These are phyloP conservation scores for Chrysolina haemoptera DNA, from an alignment of 2,888 invertebrate species.

Conservation along the genomic window DNA sequence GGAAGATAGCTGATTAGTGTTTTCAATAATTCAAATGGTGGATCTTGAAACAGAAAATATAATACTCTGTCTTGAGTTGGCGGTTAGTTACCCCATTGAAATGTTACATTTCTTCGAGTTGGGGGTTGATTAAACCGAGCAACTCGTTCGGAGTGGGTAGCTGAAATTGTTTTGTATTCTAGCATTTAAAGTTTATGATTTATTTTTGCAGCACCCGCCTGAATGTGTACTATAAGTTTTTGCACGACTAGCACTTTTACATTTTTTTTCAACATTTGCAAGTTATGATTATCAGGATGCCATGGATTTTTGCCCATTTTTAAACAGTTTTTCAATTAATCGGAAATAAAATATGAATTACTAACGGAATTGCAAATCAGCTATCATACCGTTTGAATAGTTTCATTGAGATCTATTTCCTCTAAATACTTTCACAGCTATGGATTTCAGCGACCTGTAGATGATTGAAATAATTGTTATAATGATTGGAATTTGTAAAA, in stretches of 20 bases:
- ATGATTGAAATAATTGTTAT: too few species aligned
- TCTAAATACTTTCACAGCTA: too few species aligned
- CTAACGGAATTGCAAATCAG: background rate
- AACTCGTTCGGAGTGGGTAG: conserved; percentile 46
- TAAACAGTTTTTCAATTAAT: conserved; percentile 37
- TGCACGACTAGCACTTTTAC: conserved; percentile 65
- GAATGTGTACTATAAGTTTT: conserved; percentile 64
- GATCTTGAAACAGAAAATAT: conserved; percentile 36
- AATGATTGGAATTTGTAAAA: too few species aligned
- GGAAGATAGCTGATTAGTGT: background rate
- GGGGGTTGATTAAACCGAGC: background rate
- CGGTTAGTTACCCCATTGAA: conserved; percentile 30
- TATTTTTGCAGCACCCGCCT: conserved; percentile 59
- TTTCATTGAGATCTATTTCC: background rate
- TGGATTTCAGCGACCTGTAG: too few species aligned
- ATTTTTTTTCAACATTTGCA: conserved; percentile 37
- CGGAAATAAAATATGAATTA: background rate
- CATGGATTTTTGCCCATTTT: conserved; percentile 42
- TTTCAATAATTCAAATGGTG: conserved; percentile 4
- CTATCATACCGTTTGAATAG: background rate
- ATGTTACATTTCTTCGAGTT: background rate
- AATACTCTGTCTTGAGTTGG: conserved; percentile 48
- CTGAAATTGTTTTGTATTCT: conserved; percentile 46
- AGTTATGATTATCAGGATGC: conserved; percentile 35
- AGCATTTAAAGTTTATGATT: conserved; percentile 50